Evolutionary conservation across 2,797 vertebrate genomes (phyloP).

Genomic region (Eospalax fontanierii): DNA sequence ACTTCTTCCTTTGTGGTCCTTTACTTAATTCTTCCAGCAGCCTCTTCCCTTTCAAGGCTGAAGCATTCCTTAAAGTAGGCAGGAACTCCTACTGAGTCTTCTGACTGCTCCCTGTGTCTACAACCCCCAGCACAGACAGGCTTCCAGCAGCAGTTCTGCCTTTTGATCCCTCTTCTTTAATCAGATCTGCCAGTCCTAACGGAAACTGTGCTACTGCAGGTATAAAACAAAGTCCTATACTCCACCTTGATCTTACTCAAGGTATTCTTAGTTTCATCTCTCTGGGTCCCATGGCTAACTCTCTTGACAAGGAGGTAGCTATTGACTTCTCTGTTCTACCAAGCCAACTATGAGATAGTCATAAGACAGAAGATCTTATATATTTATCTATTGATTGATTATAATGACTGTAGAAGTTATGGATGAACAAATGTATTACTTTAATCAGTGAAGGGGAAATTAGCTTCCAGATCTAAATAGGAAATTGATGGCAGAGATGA

Average conservation of each 20-base stretch:
- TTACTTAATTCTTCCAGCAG: not conserved
- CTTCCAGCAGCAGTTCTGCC: not conserved
- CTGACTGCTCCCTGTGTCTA: no score
- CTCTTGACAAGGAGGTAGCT: not conserved
- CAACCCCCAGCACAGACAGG: not conserved
- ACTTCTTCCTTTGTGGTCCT: not conserved
- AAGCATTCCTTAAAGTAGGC: not conserved
- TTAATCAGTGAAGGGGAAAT: not conserved
- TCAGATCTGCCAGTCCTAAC: no score
- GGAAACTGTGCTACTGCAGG: not conserved
- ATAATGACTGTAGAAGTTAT: not conserved
- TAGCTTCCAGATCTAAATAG: not conserved
- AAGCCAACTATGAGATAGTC: no score
- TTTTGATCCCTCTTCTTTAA: not conserved
- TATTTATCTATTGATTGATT: not conserved
- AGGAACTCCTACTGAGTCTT: not conserved
- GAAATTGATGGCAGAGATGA: not conserved
- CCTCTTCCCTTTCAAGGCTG: not conserved
- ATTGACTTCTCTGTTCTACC: not conserved
- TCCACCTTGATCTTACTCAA: not conserved
- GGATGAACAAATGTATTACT: not conserved
- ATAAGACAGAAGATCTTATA: not conserved
- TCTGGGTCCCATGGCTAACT: not conserved
- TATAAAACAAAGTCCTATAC: no score
- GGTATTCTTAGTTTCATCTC: not conserved